phyloP scores from a whole-genome alignment of 2,888 invertebrate genomes.

The Dolomedes plantarius region DNA sequence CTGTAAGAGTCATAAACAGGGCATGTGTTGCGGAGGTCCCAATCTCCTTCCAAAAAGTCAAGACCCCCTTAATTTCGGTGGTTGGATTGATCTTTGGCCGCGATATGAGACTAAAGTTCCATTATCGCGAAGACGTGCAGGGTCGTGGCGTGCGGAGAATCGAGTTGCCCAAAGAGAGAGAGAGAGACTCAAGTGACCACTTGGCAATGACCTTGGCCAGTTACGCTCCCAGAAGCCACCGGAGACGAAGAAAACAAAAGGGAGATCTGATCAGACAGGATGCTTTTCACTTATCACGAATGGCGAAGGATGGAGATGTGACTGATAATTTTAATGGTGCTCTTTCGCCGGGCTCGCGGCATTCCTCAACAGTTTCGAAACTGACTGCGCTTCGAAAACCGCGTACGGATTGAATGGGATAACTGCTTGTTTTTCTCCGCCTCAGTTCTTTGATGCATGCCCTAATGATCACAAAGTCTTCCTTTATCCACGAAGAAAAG shows the following conservation, averaged over 20 bases:
- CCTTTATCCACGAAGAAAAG: no score
- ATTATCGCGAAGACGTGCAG: background rate
- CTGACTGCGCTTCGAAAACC: no score
- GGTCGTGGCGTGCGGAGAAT: background rate
- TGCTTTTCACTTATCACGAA: conserved; percentile 7
- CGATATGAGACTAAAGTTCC: background rate
- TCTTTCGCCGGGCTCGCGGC: no score
- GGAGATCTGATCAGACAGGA: background rate
- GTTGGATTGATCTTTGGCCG: background rate
- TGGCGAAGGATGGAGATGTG: background rate
- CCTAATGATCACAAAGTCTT: no score
- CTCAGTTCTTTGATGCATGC: no score
- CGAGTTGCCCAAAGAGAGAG: background rate
- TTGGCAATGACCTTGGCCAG: background rate
- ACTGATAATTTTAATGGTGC: background rate
- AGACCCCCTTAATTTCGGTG: background rate
- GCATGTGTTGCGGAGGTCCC: background rate
- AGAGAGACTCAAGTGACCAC: background rate
- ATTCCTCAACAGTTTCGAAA: no score
- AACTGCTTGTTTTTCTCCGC: no score
- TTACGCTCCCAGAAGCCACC: conserved; percentile 3
- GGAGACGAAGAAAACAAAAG: background rate
- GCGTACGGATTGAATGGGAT: no score
- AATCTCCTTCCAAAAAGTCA: background rate
- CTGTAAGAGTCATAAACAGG: background rate